Evolutionary conservation across 2,797 vertebrate species (phyloP).

Genomic region (Lateolabrax maculatus): DNA sequence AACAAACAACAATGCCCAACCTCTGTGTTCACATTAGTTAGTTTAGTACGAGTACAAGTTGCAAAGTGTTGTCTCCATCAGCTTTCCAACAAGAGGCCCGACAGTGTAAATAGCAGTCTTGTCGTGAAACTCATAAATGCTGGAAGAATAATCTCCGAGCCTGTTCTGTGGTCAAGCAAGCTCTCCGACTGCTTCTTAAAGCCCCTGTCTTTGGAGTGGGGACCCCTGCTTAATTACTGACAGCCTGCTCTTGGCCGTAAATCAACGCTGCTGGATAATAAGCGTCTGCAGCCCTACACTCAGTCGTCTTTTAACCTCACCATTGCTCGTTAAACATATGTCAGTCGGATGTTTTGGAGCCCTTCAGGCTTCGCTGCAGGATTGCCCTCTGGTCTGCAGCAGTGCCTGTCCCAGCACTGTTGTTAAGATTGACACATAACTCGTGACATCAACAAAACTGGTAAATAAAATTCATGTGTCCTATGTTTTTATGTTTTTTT

Average conservation of each 20-base stretch:
- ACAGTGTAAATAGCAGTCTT: slow-evolving; percentile 68
- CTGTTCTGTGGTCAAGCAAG: slow-evolving; percentile 78
- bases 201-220: slow-evolving; percentile 68
- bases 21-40: slow-evolving; percentile 38
- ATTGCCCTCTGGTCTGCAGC: slow-evolving; percentile 67
- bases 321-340: slow-evolving; percentile 81
- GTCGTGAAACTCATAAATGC: slow-evolving; percentile 77
- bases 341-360: slow-evolving; percentile 78
- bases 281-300: slow-evolving; percentile 76
- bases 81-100: slow-evolving; percentile 30
- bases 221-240: slow-evolving; percentile 83
- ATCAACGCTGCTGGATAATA: slow-evolving; percentile 81
- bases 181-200: slow-evolving; percentile 78
- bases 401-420: slow-evolving; percentile 57
- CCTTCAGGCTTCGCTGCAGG: slow-evolving; percentile 75
- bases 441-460: slow-evolving; percentile 58
- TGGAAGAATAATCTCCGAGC: slow-evolving; percentile 70
- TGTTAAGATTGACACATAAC: slow-evolving; percentile 66
- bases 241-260: slow-evolving; percentile 77
- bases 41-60: slow-evolving; percentile 53
- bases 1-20: slow-evolving; percentile 38
- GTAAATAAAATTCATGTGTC: slow-evolving; percentile 57
- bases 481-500: slow-evolving; percentile 43
- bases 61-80: slow-evolving; percentile 28
- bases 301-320: slow-evolving; percentile 83